phyloP scores from a whole-genome alignment of 1,140 invertebrate genomes.

The Pseudomyrmex pallidus region DNA sequence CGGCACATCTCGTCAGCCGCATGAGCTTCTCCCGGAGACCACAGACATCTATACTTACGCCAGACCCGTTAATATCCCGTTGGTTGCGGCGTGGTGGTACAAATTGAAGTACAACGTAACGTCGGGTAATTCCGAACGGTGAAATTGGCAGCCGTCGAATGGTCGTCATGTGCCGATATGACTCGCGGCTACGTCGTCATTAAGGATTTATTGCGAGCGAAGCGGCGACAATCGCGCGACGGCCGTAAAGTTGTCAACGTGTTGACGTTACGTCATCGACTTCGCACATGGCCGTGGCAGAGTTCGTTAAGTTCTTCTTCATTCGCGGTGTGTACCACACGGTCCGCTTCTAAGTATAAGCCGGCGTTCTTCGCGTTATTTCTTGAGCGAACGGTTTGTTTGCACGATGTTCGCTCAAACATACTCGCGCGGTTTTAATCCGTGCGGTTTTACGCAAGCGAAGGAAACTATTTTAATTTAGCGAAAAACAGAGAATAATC shows the following conservation, averaged over 20 bases:
- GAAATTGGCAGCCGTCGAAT: slow-evolving; percentile 21
- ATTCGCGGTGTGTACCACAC: slow-evolving; percentile 11
- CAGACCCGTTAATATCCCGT: slow-evolving; percentile 36
- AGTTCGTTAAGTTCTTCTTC: slow-evolving; percentile 1
- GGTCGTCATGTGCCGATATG: slow-evolving; percentile 22
- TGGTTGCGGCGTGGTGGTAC: slow-evolving; percentile 11
- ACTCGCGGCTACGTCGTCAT: slow-evolving; percentile 15
- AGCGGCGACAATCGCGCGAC: not conserved
- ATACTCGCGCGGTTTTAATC: slow-evolving; percentile 47
- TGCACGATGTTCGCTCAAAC: slow-evolving; percentile 18
- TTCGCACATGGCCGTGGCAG: not conserved
- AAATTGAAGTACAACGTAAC: slow-evolving; percentile 28
- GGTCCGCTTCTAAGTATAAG: slow-evolving; percentile 9
- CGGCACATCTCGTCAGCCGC: slow-evolving; percentile 29
- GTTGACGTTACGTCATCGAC: not conserved
- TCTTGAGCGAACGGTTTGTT: slow-evolving; percentile 44
- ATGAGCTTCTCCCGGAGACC: slow-evolving; percentile 26
- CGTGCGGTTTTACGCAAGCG: not conserved
- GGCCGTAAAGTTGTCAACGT: slow-evolving; percentile 42
- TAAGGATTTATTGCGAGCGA: slow-evolving; percentile 34
- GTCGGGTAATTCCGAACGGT: slow-evolving; percentile 5
- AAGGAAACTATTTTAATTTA: slow-evolving; percentile 18
- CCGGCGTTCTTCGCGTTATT: slow-evolving; percentile 24
- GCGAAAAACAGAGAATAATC: no score
- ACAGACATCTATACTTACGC: slow-evolving; percentile 50